Percentiles rank a stretch among this genome's conserved stretches.
Conservation (phyloP, 2,888 invertebrate species). For the Tipula lateralis region DNA sequence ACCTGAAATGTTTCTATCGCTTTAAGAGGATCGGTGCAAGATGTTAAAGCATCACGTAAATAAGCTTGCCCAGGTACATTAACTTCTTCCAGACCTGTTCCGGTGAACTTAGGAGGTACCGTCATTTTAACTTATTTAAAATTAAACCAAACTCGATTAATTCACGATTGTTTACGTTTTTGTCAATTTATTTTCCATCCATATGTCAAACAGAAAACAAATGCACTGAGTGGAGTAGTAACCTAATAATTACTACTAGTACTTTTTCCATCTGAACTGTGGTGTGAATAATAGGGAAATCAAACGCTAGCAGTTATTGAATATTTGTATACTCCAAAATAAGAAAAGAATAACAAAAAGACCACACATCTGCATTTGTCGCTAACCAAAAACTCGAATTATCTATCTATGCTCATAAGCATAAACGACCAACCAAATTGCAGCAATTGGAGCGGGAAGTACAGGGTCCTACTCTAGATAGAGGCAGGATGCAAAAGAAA, state of each 20-base stretch:
- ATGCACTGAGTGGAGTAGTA: background rate
- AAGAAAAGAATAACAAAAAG: no score
- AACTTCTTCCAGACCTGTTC: constrained; percentile 72
- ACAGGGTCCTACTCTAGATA: no score
- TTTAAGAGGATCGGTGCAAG: constrained; percentile 92
- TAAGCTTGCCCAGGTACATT: constrained; percentile 83
- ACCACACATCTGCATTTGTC: no score
- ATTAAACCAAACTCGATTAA: background rate
- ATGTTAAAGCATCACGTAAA: constrained; percentile 85
- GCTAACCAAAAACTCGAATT: no score
- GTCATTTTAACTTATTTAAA: constrained; percentile 39
- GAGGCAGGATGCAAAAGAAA: no score
- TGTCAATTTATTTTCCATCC: background rate
- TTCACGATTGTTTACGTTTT: background rate
- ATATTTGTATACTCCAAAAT: no score
- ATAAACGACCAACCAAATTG: no score
- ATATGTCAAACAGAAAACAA: background rate
- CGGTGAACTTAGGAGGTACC: constrained; percentile 47
- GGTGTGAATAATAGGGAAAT: background rate
- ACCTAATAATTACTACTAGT: background rate
- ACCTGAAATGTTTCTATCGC: constrained; percentile 98
- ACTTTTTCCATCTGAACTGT: background rate
- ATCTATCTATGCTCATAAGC: no score
- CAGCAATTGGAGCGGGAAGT: no score
- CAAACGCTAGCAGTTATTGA: background rate